Base-by-base conservation (phyloP, 2,888 invertebrate genomes). In the Mylabris sibirica region DNA sequence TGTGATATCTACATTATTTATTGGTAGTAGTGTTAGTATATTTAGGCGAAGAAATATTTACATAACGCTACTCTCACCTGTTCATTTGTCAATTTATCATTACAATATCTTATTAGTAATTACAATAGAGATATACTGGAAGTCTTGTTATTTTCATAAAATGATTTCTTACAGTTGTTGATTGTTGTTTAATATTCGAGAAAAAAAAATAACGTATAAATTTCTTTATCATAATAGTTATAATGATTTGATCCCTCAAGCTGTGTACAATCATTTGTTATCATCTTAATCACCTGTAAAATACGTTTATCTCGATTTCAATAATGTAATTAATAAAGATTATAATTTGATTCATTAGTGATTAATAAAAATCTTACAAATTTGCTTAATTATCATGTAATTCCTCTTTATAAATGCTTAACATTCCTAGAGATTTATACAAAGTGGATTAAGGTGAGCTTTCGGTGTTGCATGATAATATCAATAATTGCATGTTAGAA, bases 251-350 rank as follows among this genome's bases (percentile, higher is more conserved):
- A 57, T 14, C 26, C 66, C 65, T 69, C 64, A 69, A 66, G 81
- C 81, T 82, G 76, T 82, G 81, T 81, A 81, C 81, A 81, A 81
- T 81, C 80, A 81, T 81, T 79, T 78, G 72, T 75, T 77, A 71
- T 72, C 70, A 70, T 73, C 65, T 72, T 72, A 66, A 72, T 73
- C 60, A 34, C 53, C 24, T 60, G 22, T 63, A 74, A 69, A 70
- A 65, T 66, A 72, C 66, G 60, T 71, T 66, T 63, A 67, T 66
- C 68, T 72, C 71, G 74, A 73, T 73, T 68, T 67, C 72, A 72
- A 67, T 68, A 66, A 71, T 65, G 57, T 57, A 57, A 57, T 57
- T 26, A 22, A 22, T 2, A 57, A 57, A 3, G 24, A 57, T 57
- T 26, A 57, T 57, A 20, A 49, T 57, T 26, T 26, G 8, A 57